Evolutionary conservation across 2,113 vertebrate genomes (phyloP).

Genomic region (Girardinichthys multiradiatus): DNA sequence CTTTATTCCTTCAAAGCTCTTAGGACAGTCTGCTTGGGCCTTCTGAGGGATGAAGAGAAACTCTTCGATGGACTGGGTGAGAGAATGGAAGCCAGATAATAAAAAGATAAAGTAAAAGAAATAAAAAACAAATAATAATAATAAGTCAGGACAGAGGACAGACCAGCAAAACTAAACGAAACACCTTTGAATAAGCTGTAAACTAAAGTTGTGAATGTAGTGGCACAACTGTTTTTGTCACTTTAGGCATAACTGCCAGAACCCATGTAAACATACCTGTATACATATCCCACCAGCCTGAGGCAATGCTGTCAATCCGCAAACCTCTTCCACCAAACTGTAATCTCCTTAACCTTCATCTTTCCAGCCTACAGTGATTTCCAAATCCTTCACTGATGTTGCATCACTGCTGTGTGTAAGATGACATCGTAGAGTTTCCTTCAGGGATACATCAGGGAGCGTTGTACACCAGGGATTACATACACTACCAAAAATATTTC

Average conservation of each 20-base stretch:
- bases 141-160: constrained; percentile 11
- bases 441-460: constrained; percentile 46
- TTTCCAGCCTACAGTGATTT: constrained; percentile 60
- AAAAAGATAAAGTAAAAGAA: constrained; percentile 1
- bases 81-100: neutral
- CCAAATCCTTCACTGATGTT: constrained; percentile 59
- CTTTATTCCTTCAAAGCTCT: constrained; percentile 31
- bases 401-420: constrained; percentile 55
- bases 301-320: constrained; percentile 50
- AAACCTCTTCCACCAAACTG: constrained; percentile 53
- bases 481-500: constrained; percentile 32
- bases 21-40: constrained; percentile 21
- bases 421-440: constrained; percentile 62
- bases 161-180: constrained; percentile 37
- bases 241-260: constrained; percentile 29
- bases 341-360: constrained; percentile 61
- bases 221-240: constrained; percentile 43
- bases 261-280: constrained; percentile 11
- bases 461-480: constrained; percentile 10
- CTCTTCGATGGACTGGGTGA: neutral
- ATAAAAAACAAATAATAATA: constrained; percentile 12
- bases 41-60: constrained; percentile 11
- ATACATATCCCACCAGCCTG: constrained; percentile 34
- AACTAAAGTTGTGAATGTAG: constrained; percentile 44
- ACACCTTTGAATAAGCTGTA: constrained; percentile 48